Base-by-base conservation (phyloP, 2,797 vertebrate genomes). In the Limosa lapponica region DNA sequence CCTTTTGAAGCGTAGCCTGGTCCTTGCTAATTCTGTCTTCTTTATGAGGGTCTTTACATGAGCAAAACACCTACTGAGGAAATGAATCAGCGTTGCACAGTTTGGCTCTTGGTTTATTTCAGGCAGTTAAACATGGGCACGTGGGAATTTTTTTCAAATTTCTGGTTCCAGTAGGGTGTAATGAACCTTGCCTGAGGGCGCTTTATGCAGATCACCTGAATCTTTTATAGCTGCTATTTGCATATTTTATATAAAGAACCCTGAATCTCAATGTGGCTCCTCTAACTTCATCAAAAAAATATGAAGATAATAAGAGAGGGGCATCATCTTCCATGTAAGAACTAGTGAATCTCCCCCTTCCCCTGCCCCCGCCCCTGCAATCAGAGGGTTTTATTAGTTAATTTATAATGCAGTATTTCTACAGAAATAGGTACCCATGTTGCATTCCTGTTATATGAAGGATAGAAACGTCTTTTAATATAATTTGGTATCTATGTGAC, bases 171-270 rank as follows among this genome's bases (percentile, higher is more conserved):
- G 93, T 93, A 89, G 87, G 62, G 73, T 96, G 72, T 78, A 94
- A 72, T 72, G 58, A 94, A 77, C 48, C 8, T 90, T 73, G 34
- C 70, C 73, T 73, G 41, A 95, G 66, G 44, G 62, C 1, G 1
- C 66, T 90, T 91, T 93, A 49, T 93, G 70, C 58, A 87, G 73
- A 91, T 88, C 43, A 86, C 51, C 79, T 94, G 88, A 90, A 94
- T 96, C 11, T 93, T 95, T 94, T 87, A 94, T 84, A 77, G 55
- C 41, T 93, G 8, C 27, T 65, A 84, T 96, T 93, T 96, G 37
- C 95, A 90, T 96, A 87, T 90, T 96, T 96, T 91, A 75, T 94
- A 30, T 75, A 66, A 90, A 88, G 54, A 89, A 37, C 20, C 7
- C 59, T 62, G 62, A 90, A 66, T 94, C 25, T 82, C 48, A 64